phyloP scores from a whole-genome alignment of 2,113 vertebrate genomes.

The Platysteira castanea region DNA sequence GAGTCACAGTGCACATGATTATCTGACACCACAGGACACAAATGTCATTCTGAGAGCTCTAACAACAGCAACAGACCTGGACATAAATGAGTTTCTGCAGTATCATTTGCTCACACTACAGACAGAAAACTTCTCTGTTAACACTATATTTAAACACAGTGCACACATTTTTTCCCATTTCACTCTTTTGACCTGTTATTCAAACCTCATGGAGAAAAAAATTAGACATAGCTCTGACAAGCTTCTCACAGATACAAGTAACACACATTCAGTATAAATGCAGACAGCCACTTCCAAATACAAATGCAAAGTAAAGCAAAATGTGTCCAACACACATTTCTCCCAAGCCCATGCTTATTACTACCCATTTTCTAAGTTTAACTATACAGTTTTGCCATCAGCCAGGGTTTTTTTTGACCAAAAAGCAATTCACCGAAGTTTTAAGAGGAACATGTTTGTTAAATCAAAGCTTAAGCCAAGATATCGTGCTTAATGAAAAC shows the following conservation, averaged over 20 bases:
- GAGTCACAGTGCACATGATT: neutral
- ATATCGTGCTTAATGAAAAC: rapidly evolving
- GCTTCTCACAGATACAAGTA: neutral
- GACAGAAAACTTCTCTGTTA: neutral
- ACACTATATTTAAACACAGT: neutral
- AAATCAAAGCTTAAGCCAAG: neutral
- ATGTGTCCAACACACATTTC: neutral
- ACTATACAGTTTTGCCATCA: neutral
- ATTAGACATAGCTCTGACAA: neutral
- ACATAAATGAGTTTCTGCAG: neutral
- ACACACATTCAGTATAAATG: neutral
- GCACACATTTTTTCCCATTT: neutral
- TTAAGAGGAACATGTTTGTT: neutral
- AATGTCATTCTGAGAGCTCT: neutral
- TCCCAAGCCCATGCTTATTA: neutral
- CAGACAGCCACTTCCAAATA: neutral
- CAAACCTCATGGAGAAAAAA: neutral
- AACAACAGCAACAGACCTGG: neutral
- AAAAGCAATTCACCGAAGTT: neutral
- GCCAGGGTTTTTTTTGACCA: neutral
- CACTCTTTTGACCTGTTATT: neutral
- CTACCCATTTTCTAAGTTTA: neutral
- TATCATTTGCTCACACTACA: neutral
- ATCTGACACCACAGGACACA: neutral
- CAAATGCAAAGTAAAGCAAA: neutral